Conservation (phyloP, 2,113 vertebrate species). For the Conger conger region DNA sequence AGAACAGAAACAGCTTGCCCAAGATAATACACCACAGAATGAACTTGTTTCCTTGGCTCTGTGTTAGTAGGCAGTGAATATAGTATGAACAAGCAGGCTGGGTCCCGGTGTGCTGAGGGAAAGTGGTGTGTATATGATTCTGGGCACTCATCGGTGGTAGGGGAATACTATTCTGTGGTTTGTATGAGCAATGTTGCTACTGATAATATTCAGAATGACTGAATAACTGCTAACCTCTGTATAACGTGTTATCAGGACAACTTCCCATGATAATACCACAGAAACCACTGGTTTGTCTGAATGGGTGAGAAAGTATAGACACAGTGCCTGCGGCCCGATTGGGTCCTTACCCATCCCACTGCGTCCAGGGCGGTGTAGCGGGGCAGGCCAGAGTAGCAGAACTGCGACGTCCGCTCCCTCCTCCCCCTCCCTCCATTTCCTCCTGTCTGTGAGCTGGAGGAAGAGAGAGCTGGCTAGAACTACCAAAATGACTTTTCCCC, state of each 20-base stretch:
- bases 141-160: too few relatives aligned
- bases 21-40: too few relatives aligned
- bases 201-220: too few relatives aligned
- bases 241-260: neutral
- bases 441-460: slow-evolving; percentile 58
- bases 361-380: slow-evolving; percentile 73
- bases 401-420: slow-evolving; percentile 59
- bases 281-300: neutral
- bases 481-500: neutral
- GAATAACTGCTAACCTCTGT: too few relatives aligned
- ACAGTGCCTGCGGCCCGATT: neutral
- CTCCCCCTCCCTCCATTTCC: slow-evolving; percentile 59
- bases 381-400: slow-evolving; percentile 54
- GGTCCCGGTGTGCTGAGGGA: too few relatives aligned
- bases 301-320: neutral
- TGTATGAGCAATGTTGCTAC: too few relatives aligned
- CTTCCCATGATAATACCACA: neutral
- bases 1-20: too few relatives aligned
- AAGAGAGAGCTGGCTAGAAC: neutral
- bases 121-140: too few relatives aligned
- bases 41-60: too few relatives aligned
- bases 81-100: too few relatives aligned
- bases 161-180: too few relatives aligned
- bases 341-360: slow-evolving; percentile 67
- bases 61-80: too few relatives aligned